These are phyloP conservation scores for Formica aserva DNA, from an alignment of 2,888 invertebrate species.

Conservation along the genomic window DNA sequence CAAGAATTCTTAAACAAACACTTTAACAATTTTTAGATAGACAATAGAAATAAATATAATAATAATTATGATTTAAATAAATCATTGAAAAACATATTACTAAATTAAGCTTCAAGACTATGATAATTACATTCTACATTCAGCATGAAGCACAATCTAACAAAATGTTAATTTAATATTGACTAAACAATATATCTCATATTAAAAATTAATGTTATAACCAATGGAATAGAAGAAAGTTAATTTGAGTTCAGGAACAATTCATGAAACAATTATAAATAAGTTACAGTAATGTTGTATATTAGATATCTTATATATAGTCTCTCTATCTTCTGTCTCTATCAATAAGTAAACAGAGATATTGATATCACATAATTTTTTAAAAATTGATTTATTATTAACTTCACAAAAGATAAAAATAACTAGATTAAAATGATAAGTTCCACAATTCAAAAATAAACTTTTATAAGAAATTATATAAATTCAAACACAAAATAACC, in stretches of 20 bases:
- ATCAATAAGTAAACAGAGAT: neutral
- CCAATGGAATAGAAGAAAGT: neutral
- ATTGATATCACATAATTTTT: slow-evolving; percentile 9
- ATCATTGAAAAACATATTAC: no score
- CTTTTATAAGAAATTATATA: neutral
- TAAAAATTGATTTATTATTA: neutral
- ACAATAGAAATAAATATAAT: neutral
- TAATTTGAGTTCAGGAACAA: neutral
- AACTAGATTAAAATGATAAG: slow-evolving; percentile 8
- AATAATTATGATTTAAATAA: neutral
- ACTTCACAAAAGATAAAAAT: neutral
- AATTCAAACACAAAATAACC: neutral
- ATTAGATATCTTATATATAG: neutral
- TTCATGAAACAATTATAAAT: neutral
- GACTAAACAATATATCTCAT: neutral
- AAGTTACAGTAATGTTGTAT: neutral
- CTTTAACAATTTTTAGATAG: neutral
- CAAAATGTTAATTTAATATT: neutral
- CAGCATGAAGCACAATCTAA: neutral
- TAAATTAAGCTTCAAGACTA: no score
- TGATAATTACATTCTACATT: no score
- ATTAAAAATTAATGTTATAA: neutral
- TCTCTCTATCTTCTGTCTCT: neutral
- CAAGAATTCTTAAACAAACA: neutral
- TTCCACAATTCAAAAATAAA: neutral